Evolutionary conservation across 2,888 invertebrate species (phyloP).

Genomic region (Amphipoea oculea): DNA sequence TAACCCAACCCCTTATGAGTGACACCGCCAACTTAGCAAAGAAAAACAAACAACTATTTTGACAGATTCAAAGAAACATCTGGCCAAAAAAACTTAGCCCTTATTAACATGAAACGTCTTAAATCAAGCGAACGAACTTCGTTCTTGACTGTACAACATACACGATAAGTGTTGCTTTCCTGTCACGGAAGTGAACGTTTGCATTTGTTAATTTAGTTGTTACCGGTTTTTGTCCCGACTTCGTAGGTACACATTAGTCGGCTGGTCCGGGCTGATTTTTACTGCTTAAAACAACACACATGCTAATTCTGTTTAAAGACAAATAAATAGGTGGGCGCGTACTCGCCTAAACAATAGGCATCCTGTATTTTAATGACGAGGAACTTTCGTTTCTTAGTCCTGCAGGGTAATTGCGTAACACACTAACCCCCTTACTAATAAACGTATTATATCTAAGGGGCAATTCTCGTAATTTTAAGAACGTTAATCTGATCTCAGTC

Average conservation of each 20-base stretch:
- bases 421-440: no score
- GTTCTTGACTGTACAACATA: slow-evolving; percentile 73
- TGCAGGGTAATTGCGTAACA: not conserved
- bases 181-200: slow-evolving; percentile 81
- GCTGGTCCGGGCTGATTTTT: slow-evolving; percentile 73
- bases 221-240: slow-evolving; percentile 76
- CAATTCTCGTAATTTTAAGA: no score
- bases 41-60: slow-evolving; percentile 45
- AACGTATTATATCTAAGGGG: no score
- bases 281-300: slow-evolving; percentile 66
- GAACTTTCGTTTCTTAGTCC: not conserved
- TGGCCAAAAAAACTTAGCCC: slow-evolving; percentile 46
- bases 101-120: slow-evolving; percentile 61
- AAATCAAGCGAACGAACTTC: slow-evolving; percentile 55
- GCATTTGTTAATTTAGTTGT: slow-evolving; percentile 83
- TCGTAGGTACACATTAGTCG: slow-evolving; percentile 63
- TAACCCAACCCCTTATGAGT: slow-evolving; percentile 31
- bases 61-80: slow-evolving; percentile 46
- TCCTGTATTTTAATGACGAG: slow-evolving; percentile 12
- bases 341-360: slow-evolving; percentile 14
- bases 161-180: slow-evolving; percentile 86
- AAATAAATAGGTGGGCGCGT: slow-evolving; percentile 55
- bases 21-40: slow-evolving; percentile 24
- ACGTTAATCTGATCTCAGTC: no score
- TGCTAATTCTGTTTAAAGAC: slow-evolving; percentile 60